Conservation (phyloP, 2,888 invertebrate species). For the Cyclophora punctaria region DNA sequence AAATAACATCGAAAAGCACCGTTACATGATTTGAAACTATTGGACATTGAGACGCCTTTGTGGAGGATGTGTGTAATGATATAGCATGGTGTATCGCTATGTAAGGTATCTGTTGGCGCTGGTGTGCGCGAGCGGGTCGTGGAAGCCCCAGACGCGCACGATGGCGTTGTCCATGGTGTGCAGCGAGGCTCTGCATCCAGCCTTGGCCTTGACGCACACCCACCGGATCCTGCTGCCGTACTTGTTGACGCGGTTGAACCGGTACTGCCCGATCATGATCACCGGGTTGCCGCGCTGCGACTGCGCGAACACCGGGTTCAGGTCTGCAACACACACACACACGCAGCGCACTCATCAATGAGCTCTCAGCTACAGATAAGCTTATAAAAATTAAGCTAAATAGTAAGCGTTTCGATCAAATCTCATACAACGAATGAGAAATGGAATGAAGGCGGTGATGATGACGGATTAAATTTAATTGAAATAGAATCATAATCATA, state of each 20-base stretch:
- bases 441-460: too few relatives aligned
- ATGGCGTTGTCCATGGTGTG: slow-evolving; percentile 68
- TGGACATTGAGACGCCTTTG: too few relatives aligned
- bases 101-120: slow-evolving; percentile 59
- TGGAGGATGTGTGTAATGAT: too few relatives aligned
- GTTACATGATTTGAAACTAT: slow-evolving; percentile 24
- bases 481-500: too few relatives aligned
- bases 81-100: slow-evolving; percentile 2
- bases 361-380: too few relatives aligned
- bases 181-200: slow-evolving; percentile 62
- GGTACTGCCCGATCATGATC: slow-evolving; percentile 67
- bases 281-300: slow-evolving; percentile 68
- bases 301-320: slow-evolving; percentile 62
- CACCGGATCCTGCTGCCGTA: slow-evolving; percentile 61
- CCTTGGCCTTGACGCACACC: slow-evolving; percentile 68
- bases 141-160: slow-evolving; percentile 66
- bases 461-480: too few relatives aligned
- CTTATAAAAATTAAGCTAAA: too few relatives aligned
- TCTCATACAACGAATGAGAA: too few relatives aligned
- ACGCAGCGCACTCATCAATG: too few relatives aligned
- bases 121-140: slow-evolving; percentile 60
- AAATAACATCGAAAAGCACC: slow-evolving; percentile 32
- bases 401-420: too few relatives aligned
- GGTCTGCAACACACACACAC: slow-evolving; percentile 35
- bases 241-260: slow-evolving; percentile 66